A percentile compares a stretch with the other conserved stretches of the same genome.
phyloP scores from a whole-genome alignment of 2,797 vertebrate species.

The Sebastes baramenuke region DNA sequence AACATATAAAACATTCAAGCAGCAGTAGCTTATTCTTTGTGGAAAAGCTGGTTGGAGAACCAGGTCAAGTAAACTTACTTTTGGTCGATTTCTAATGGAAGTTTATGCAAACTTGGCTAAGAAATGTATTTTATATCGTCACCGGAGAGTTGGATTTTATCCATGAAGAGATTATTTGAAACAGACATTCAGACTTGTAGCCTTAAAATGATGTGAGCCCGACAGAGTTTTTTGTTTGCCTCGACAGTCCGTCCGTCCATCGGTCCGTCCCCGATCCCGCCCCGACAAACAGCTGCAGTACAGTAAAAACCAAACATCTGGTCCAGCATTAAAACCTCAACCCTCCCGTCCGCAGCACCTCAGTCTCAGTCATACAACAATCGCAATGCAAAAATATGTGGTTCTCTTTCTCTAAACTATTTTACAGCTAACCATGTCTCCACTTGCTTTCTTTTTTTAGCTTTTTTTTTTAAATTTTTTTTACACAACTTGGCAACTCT shows the following conservation, averaged over 20 bases:
- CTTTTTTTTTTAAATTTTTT: conserved; percentile 8
- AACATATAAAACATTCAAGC: conserved; percentile 57
- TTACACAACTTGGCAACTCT: conserved; percentile 66
- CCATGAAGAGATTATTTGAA: conserved; percentile 1
- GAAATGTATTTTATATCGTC: conserved; percentile 5
- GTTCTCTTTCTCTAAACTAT: conserved; percentile 77
- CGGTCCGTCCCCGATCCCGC: not conserved
- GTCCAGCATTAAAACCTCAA: conserved; percentile 49
- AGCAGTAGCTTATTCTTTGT: conserved; percentile 72
- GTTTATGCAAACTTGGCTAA: not conserved
- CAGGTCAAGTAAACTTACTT: conserved; percentile 70
- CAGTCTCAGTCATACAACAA: conserved; percentile 59
- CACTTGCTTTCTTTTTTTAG: conserved; percentile 7
- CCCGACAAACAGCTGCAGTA: conserved; percentile 33
- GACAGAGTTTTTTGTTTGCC: conserved; percentile 4
- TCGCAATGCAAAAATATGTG: conserved; percentile 80
- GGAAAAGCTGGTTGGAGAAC: conserved; percentile 56
- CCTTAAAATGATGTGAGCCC: conserved; percentile 50
- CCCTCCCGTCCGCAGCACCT: conserved; percentile 45
- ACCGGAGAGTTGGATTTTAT: conserved; percentile 1
- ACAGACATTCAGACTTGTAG: conserved; percentile 65
- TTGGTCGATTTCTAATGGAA: conserved; percentile 52
- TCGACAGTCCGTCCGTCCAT: conserved; percentile 23
- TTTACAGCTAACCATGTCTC: conserved; percentile 62
- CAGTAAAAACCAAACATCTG: conserved; percentile 54